These are phyloP conservation scores for Mythimna pallens DNA, from an alignment of 2,888 invertebrate genomes.

Conservation along the genomic window DNA sequence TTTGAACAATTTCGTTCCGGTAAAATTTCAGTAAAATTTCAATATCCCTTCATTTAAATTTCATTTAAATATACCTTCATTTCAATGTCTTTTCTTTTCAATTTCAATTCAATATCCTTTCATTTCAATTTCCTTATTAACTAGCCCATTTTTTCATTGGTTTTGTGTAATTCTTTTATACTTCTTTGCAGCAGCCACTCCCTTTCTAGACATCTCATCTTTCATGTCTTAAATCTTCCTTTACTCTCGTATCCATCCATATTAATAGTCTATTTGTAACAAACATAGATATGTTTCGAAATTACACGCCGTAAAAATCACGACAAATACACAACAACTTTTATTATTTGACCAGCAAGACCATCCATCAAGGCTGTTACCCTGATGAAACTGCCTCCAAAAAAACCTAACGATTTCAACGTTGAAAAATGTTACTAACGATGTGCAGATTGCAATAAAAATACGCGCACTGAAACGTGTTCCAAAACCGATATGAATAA, in stretches of 20 bases:
- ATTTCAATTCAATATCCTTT: too few relatives aligned
- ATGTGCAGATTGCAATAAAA: conserved; percentile 52
- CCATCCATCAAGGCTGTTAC: conserved; percentile 51
- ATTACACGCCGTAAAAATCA: conserved; percentile 1
- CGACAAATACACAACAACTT: conserved; percentile 33
- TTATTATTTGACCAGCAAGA: conserved; percentile 42
- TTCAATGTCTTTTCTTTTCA: too few relatives aligned
- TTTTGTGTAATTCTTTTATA: background rate
- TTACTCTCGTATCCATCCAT: background rate
- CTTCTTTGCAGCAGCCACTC: background rate
- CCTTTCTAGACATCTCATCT: background rate
- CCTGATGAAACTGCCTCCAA: conserved; percentile 44
- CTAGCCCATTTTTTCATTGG: too few relatives aligned
- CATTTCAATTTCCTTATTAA: too few relatives aligned
- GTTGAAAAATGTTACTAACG: conserved; percentile 56
- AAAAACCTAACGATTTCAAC: conserved; percentile 54
- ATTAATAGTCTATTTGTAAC: background rate
- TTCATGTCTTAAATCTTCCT: background rate
- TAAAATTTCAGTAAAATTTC: too few relatives aligned
- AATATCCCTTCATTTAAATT: too few relatives aligned
- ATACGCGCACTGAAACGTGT: conserved; percentile 27
- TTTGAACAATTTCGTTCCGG: too few relatives aligned
- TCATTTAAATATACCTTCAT: too few relatives aligned
- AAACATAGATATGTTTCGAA: background rate
- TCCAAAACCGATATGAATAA: conserved; percentile 20